These are phyloP conservation scores for Porites cylindrica DNA, from an alignment of 92 coral and sea anemone species.

Conservation along the genomic window DNA sequence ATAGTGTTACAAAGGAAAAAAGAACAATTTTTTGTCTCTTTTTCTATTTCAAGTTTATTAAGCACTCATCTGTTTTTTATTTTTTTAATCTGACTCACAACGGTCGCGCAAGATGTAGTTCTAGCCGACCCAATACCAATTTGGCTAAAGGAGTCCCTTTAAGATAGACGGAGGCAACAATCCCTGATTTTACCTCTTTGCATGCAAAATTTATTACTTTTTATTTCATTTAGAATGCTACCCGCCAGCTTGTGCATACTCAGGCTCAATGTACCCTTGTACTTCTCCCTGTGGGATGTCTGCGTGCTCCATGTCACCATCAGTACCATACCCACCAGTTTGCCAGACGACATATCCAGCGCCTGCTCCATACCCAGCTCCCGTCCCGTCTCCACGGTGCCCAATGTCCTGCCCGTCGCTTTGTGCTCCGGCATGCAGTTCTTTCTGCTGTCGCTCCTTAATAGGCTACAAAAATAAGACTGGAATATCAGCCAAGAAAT, in stretches of 20 bases:
- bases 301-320: conserved; percentile 42
- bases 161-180: no score
- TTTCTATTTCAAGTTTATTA: no score
- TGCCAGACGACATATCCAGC: conserved; percentile 41
- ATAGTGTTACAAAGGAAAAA: background rate
- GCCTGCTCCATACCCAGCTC: conserved; percentile 36
- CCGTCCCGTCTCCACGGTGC: conserved; percentile 37
- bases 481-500: conserved; percentile 34
- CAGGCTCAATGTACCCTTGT: conserved; percentile 27
- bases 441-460: conserved; percentile 53
- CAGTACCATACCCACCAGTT: conserved; percentile 10
- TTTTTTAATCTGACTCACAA: no score
- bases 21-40: no score
- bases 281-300: conserved; percentile 41
- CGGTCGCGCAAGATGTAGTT: no score
- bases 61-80: no score
- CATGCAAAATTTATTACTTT: background rate
- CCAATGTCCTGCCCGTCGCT: conserved; percentile 42
- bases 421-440: conserved; percentile 50
- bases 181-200: no score
- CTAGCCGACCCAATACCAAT: no score
- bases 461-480: conserved; percentile 12
- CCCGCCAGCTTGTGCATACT: conserved; percentile 24
- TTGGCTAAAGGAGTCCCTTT: no score
- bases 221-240: conserved; percentile 37